phyloP scores from a whole-genome alignment of 2,113 vertebrate species.

The Trochalopteron elliotii region DNA sequence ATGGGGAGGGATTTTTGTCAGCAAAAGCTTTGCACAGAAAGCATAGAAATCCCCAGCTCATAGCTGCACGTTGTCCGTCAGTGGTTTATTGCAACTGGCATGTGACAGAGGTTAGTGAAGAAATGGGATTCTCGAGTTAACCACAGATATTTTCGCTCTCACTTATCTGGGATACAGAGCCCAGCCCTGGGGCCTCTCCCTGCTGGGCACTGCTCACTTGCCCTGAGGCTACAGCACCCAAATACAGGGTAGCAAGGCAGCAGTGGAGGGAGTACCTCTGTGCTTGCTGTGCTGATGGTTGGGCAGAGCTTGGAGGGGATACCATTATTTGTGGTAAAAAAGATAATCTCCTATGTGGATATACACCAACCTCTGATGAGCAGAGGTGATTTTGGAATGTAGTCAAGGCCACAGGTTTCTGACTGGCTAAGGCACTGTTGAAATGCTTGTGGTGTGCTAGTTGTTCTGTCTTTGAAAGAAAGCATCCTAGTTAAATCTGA shows the following conservation, averaged over 20 bases:
- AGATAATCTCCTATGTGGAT: neutral
- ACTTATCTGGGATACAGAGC: neutral
- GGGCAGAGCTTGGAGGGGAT: fast-evolving
- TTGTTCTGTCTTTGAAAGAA: neutral
- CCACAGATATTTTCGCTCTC: neutral
- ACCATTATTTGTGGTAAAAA: neutral
- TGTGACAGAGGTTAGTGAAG: neutral
- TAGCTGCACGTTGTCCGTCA: neutral
- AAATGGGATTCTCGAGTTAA: neutral
- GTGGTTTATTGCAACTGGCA: neutral
- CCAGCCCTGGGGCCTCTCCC: neutral
- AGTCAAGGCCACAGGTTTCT: neutral
- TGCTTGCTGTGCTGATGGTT: neutral
- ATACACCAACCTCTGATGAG: neutral
- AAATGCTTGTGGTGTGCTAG: neutral
- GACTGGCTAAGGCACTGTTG: neutral
- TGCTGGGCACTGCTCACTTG: neutral
- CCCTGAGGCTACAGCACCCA: neutral
- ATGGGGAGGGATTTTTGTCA: fast-evolving
- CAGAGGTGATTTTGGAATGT: neutral
- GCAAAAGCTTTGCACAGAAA: neutral
- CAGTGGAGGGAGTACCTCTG: neutral
- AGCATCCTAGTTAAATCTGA: neutral
- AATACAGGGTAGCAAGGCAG: neutral
- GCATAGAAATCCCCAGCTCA: fast-evolving